A percentile compares a stretch with the other conserved stretches of the same genome.
These are phyloP conservation scores for Cerastis leucographa DNA, from an alignment of 2,888 invertebrate genomes.

Conservation along the genomic window DNA sequence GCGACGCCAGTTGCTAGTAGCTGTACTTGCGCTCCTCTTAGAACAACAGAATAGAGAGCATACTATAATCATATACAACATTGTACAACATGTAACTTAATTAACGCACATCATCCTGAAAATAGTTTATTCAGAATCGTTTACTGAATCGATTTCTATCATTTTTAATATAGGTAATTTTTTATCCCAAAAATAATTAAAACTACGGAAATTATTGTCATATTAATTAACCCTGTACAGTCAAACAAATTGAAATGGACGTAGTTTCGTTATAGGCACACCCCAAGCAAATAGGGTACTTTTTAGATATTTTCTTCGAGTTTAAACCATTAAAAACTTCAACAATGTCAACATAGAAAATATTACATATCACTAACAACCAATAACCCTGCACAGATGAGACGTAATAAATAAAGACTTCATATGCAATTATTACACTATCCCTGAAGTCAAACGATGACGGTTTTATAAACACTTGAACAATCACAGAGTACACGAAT, in stretches of 20 bases:
- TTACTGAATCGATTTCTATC: too few relatives aligned
- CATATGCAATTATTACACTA: not conserved
- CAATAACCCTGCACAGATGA: slow-evolving; percentile 6
- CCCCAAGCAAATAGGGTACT: slow-evolving; percentile 11
- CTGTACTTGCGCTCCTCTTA: not conserved
- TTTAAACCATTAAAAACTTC: not conserved
- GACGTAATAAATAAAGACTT: not conserved
- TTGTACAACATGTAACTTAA: too few relatives aligned
- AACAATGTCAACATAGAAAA: slow-evolving; percentile 16
- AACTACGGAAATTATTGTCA: too few relatives aligned
- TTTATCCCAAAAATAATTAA: too few relatives aligned
- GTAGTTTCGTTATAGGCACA: not conserved
- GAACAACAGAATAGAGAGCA: not conserved
- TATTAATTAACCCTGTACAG: too few relatives aligned
- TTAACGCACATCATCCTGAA: too few relatives aligned
- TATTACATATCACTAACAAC: slow-evolving; percentile 20
- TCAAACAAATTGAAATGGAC: too few relatives aligned
- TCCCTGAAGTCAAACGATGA: too few relatives aligned
- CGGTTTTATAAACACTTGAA: too few relatives aligned
- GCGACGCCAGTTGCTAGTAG: slow-evolving; percentile 11
- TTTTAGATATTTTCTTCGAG: slow-evolving; percentile 9
- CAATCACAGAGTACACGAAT: not conserved
- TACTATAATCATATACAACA: not conserved
- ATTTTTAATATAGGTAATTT: too few relatives aligned
- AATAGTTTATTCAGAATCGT: too few relatives aligned